phyloP scores from a whole-genome alignment of 1,140 invertebrate species.

The Drosophila persimilis region DNA sequence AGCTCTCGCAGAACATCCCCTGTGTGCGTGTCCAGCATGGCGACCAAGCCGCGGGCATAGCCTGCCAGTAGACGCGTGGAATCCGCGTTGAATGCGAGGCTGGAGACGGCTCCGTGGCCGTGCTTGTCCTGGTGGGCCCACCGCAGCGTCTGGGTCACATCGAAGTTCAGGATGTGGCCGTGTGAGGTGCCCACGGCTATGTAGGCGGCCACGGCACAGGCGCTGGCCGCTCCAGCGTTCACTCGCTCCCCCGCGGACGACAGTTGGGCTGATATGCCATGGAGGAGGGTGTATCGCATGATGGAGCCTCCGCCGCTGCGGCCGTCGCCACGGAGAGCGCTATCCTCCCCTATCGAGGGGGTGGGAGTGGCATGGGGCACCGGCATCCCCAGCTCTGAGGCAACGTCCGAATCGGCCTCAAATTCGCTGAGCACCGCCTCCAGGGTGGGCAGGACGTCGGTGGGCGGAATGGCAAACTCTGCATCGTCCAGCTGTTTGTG shows the following conservation, averaged over 20 bases:
- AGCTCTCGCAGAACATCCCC: constrained; percentile 92
- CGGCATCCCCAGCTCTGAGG: constrained; percentile 83
- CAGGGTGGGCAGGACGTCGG: constrained; percentile 90
- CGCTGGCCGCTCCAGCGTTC: constrained; percentile 93
- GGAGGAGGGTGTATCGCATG: constrained; percentile 91
- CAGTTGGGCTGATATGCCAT: constrained; percentile 94
- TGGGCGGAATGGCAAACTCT: constrained; percentile 92
- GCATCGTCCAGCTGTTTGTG: constrained; percentile 88
- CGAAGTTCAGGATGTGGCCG: constrained; percentile 95
- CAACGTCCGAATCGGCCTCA: constrained; percentile 85
- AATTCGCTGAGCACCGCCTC: constrained; percentile 93
- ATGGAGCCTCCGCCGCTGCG: constrained; percentile 86
- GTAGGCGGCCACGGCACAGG: constrained; percentile 89
- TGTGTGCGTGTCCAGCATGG: constrained; percentile 91
- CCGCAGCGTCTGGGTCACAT: constrained; percentile 91
- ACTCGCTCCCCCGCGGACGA: constrained; percentile 92
- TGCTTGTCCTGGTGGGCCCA: constrained; percentile 92
- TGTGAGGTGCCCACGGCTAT: constrained; percentile 96
- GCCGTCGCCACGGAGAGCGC: constrained; percentile 55
- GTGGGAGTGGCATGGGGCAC: constrained; percentile 84
- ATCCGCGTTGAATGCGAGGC: constrained; percentile 93
- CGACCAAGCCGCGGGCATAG: constrained; percentile 92
- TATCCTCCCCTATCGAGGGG: constrained; percentile 77
- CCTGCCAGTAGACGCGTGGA: constrained; percentile 92
- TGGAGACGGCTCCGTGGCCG: constrained; percentile 92